Evolutionary conservation across 2,113 vertebrate species (phyloP).

Genomic region (Perca flavescens): DNA sequence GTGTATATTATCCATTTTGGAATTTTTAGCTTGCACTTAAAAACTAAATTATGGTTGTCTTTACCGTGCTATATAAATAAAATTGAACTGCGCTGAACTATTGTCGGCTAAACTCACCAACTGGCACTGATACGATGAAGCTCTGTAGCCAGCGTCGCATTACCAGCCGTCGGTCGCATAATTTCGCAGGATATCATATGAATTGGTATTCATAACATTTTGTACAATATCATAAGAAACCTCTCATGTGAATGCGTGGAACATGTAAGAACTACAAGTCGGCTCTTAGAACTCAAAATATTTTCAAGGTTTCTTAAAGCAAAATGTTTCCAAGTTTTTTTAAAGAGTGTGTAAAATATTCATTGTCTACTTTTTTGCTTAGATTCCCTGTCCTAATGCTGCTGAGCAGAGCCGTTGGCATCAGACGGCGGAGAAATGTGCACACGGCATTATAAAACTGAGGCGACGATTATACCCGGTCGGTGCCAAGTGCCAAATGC

Average conservation of each 20-base stretch:
- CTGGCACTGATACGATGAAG: no score
- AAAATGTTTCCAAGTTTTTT: not conserved
- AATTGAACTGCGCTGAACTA: no score
- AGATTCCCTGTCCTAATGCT: not conserved
- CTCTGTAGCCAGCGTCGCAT: no score
- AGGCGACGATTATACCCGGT: conserved; percentile 39
- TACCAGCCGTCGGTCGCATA: no score
- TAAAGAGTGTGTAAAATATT: conserved; percentile 5
- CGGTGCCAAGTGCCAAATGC: conserved; percentile 27
- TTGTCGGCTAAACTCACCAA: no score
- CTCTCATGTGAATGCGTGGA: not conserved
- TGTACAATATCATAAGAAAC: no score
- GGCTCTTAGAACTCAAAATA: not conserved
- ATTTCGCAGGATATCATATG: no score
- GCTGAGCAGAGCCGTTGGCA: conserved; percentile 9
- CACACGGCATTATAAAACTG: conserved; percentile 34
- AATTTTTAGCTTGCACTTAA: no score
- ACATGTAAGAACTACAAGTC: not conserved
- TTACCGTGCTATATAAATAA: no score
- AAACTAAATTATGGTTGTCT: no score
- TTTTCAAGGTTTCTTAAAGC: not conserved
- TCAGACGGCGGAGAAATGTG: conserved; percentile 9
- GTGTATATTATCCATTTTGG: no score
- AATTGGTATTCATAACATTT: no score
- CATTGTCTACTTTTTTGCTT: not conserved